These are phyloP conservation scores for Syrphus vitripennis DNA, from an alignment of 2,888 invertebrate species.

Conservation along the genomic window DNA sequence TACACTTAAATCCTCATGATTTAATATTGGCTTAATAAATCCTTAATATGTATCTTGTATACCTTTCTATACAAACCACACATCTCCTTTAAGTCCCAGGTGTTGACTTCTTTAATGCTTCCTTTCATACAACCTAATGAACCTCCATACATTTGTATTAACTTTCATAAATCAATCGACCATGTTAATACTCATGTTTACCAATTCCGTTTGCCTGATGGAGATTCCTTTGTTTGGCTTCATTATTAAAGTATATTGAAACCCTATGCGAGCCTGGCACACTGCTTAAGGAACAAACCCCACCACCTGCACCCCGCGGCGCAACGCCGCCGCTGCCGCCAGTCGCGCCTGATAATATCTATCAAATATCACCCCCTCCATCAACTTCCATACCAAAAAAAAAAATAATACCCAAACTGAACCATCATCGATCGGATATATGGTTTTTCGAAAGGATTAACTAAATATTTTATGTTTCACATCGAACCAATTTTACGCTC, in stretches of 20 bases:
- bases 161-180: constrained; percentile 37
- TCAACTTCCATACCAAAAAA: not conserved
- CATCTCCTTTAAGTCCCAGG: not conserved
- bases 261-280: not conserved
- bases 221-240: constrained; percentile 48
- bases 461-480: constrained; percentile 81
- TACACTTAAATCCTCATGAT: not conserved
- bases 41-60: not conserved
- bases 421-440: constrained; percentile 48
- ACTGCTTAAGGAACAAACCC: constrained; percentile 1
- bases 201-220: constrained; percentile 27
- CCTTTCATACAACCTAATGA: not conserved
- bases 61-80: not conserved
- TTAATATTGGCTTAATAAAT: not conserved
- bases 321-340: too few species aligned
- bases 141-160: not conserved
- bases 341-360: too few species aligned
- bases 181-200: constrained; percentile 41
- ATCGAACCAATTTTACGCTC: constrained; percentile 82
- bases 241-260: constrained; percentile 16
- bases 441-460: constrained; percentile 78
- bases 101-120: constrained; percentile 18
- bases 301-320: too few species aligned
- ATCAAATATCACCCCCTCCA: not conserved
- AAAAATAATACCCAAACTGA: not conserved